phyloP scores from a whole-genome alignment of 2,797 vertebrate species.

The Phylloscopus collybita region DNA sequence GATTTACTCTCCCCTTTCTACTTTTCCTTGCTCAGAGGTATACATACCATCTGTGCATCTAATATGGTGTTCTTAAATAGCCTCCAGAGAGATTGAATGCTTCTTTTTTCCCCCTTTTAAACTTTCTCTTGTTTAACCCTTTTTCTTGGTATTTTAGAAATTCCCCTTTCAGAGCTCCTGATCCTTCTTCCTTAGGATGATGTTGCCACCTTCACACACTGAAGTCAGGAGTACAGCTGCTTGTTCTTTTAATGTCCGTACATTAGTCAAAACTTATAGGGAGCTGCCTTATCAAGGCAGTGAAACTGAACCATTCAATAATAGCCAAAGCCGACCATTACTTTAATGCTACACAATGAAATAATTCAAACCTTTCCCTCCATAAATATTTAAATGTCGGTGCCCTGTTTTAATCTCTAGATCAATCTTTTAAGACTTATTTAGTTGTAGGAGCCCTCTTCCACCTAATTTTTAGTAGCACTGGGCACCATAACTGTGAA shows the following conservation, averaged over 20 bases:
- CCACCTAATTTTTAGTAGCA: not conserved
- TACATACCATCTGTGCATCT: slow-evolving; percentile 83
- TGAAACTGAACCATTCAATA: slow-evolving; percentile 9
- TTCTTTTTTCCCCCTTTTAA: slow-evolving; percentile 60
- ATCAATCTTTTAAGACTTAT: not conserved
- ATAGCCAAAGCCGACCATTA: not conserved
- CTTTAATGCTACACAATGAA: not conserved
- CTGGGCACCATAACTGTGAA: not conserved
- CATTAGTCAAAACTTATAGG: not conserved
- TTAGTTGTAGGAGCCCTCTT: not conserved
- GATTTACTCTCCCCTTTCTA: slow-evolving; percentile 81
- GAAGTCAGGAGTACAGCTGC: not conserved
- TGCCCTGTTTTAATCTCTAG: not conserved
- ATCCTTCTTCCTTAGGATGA: not conserved
- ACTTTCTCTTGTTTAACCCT: slow-evolving; percentile 76
- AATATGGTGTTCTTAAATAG: slow-evolving; percentile 84
- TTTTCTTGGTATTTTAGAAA: slow-evolving; percentile 67
- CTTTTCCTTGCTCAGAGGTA: slow-evolving; percentile 82
- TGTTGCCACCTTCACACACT: not conserved
- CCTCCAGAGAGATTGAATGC: slow-evolving; percentile 78
- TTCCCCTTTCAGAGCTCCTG: not conserved
- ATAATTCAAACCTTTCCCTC: not conserved
- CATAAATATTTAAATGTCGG: not conserved
- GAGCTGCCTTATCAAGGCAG: not conserved
- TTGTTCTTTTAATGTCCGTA: not conserved